These are phyloP conservation scores for Tympanuchus pallidicinctus DNA, from an alignment of 2,113 vertebrate species.

Conservation along the genomic window DNA sequence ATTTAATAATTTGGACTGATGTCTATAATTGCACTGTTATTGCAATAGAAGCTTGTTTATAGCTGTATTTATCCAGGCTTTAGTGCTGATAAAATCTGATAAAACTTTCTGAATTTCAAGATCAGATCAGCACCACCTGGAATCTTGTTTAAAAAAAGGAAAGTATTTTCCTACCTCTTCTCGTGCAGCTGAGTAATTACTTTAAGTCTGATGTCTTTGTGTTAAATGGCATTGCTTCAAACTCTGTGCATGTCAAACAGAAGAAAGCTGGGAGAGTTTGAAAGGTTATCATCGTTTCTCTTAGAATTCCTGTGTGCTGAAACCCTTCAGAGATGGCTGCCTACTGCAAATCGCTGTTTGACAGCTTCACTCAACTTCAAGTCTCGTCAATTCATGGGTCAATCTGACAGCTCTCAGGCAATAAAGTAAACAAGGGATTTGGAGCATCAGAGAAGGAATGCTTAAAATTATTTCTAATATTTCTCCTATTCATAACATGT, in stretches of 20 bases:
- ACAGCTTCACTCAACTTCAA: slow-evolving; percentile 78
- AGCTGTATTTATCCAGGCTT: slow-evolving; percentile 1
- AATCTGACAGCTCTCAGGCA: slow-evolving; percentile 75
- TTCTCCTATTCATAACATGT: slow-evolving; percentile 76
- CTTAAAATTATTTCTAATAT: slow-evolving; percentile 78
- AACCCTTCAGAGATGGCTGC: slow-evolving; percentile 66
- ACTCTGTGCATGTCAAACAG: slow-evolving; percentile 56
- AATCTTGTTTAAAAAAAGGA: slow-evolving; percentile 16
- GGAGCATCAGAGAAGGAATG: slow-evolving; percentile 74
- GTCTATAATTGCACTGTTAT: neutral
- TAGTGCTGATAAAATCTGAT: slow-evolving; percentile 25
- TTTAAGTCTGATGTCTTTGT: slow-evolving; percentile 39
- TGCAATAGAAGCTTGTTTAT: neutral
- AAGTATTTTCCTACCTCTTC: slow-evolving; percentile 54
- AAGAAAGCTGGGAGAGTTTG: slow-evolving; percentile 61
- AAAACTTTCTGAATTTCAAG: slow-evolving; percentile 26
- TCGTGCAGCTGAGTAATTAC: slow-evolving; percentile 52
- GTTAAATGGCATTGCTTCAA: slow-evolving; percentile 69
- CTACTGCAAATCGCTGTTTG: slow-evolving; percentile 77
- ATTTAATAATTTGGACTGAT: neutral
- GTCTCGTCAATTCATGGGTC: slow-evolving; percentile 56
- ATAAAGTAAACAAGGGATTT: slow-evolving; percentile 82
- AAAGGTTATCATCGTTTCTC: slow-evolving; percentile 78
- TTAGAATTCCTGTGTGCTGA: slow-evolving; percentile 70
- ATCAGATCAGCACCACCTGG: slow-evolving; percentile 47